Conservation (phyloP, 2,113 vertebrate species). For the Redunca redunca region DNA sequence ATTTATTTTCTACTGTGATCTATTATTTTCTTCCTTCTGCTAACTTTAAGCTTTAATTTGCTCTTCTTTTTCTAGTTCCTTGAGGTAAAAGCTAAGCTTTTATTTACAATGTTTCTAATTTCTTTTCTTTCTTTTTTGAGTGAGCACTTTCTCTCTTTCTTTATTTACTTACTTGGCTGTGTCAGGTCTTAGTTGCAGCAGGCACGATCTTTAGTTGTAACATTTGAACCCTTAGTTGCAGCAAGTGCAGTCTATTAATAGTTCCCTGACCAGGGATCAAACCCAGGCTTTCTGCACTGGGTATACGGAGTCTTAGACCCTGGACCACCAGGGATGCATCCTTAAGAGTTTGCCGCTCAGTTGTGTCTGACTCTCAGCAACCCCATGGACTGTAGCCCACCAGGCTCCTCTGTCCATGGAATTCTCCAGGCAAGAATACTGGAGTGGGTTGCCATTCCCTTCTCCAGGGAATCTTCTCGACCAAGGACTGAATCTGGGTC, state of each 20-base stretch:
- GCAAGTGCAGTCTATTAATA: not conserved
- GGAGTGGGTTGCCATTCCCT: not conserved
- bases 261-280: not conserved
- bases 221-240: not conserved
- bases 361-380: not conserved
- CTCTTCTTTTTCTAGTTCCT: not conserved
- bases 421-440: not conserved
- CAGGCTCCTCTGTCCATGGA: not conserved
- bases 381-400: not conserved
- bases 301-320: not conserved
- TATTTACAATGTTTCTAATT: not conserved
- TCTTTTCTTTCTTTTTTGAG: not conserved
- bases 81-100: not conserved
- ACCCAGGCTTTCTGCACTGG: not conserved
- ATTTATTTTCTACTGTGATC: not conserved
- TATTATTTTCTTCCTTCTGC: not conserved
- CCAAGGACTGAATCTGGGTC: not conserved
- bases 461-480: not conserved
- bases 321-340: not conserved
- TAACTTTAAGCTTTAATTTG: not conserved
- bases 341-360: not conserved
- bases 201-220: not conserved
- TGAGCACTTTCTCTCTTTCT: not conserved
- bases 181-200: not conserved
- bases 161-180: not conserved